Percentiles rank a stretch among this genome's conserved stretches.
These are phyloP conservation scores for Chroicocephalus ridibundus DNA, from an alignment of 2,113 vertebrate genomes.

Conservation along the genomic window DNA sequence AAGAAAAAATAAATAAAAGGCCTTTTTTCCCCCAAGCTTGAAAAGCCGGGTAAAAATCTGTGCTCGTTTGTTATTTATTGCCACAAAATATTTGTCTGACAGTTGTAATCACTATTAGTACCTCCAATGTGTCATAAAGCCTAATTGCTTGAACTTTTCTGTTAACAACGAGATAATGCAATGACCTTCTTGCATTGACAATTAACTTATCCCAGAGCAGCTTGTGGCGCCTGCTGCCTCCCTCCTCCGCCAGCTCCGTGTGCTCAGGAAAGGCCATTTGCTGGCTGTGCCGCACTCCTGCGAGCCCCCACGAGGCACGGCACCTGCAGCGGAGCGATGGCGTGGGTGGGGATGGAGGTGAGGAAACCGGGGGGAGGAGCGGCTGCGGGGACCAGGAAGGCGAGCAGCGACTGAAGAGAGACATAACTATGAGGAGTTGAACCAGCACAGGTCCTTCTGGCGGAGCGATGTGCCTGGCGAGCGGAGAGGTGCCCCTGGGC, in stretches of 20 bases:
- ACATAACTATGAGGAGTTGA: neutral
- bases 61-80: neutral
- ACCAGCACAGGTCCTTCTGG: neutral
- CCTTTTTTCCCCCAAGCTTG: neutral
- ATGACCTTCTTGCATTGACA: neutral
- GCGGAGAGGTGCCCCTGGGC: rapidly evolving
- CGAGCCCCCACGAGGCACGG: rapidly evolving
- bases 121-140: neutral
- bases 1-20: neutral
- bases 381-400: neutral
- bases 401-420: neutral
- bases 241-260: neutral
- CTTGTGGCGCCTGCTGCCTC: neutral
- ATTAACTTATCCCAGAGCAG: neutral
- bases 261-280: neutral
- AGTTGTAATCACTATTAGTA: neutral
- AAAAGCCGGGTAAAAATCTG: neutral
- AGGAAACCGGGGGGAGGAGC: neutral
- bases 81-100: neutral
- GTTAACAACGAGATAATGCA: neutral
- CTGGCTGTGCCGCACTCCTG: neutral
- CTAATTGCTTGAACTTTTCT: neutral
- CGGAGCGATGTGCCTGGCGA: rapidly evolving
- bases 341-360: neutral
- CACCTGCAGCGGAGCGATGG: neutral